phyloP scores from a whole-genome alignment of 2,113 vertebrate species.

The Otus sunia region DNA sequence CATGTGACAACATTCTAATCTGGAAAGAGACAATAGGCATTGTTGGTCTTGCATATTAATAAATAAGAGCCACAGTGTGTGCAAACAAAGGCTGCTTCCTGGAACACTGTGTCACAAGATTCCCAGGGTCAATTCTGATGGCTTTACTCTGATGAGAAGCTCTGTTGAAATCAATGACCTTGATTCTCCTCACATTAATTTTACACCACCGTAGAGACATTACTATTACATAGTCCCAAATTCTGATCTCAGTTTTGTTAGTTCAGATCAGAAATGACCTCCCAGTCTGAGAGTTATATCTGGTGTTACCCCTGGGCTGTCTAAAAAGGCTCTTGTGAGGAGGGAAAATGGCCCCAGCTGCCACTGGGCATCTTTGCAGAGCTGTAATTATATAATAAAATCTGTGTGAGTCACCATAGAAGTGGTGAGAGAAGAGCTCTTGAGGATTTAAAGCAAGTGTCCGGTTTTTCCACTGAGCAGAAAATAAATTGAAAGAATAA shows the following conservation, averaged over 20 bases:
- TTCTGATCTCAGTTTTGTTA: neutral
- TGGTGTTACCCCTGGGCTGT: accelerated
- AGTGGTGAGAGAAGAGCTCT: neutral
- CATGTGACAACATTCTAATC: conserved; percentile 62
- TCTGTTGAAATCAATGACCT: conserved; percentile 5
- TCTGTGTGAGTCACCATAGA: neutral
- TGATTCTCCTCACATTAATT: neutral
- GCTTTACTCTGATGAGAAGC: neutral
- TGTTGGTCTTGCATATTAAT: conserved; percentile 60
- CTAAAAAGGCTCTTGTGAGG: neutral
- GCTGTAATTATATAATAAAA: neutral
- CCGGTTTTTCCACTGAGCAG: neutral
- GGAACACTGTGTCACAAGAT: conserved; percentile 69
- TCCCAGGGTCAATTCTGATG: conserved; percentile 42
- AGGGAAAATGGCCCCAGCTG: neutral
- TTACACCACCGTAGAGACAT: neutral
- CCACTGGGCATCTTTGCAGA: neutral
- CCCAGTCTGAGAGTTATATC: neutral
- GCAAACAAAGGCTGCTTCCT: conserved; percentile 73
- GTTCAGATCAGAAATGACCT: neutral
- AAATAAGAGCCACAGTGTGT: conserved; percentile 65
- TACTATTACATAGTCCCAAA: neutral
- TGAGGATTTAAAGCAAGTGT: neutral
- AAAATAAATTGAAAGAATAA: neutral
- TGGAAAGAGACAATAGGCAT: conserved; percentile 63